Conservation (phyloP, 1,140 invertebrate species). For the Plodia interpunctella region DNA sequence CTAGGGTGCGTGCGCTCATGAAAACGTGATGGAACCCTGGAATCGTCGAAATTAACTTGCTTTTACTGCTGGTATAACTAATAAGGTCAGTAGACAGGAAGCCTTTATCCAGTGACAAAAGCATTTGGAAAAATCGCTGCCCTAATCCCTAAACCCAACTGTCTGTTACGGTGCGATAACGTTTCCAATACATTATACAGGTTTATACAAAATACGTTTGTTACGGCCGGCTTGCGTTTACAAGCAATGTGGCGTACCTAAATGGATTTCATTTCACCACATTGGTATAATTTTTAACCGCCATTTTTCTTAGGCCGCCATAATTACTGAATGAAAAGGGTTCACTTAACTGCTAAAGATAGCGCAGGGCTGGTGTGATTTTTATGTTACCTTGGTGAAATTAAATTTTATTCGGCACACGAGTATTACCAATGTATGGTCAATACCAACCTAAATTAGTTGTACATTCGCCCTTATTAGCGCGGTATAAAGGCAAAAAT, state of each 20-base stretch:
- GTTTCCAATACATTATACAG: conserved; percentile 1
- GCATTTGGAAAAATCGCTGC: not conserved
- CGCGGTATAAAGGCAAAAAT: too few relatives aligned
- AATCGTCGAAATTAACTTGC: not conserved
- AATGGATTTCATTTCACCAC: not conserved
- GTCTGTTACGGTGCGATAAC: not conserved
- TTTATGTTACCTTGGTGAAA: too few relatives aligned
- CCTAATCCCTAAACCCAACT: not conserved
- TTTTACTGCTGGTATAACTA: not conserved
- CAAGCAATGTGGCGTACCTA: not conserved
- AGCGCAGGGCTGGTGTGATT: not conserved
- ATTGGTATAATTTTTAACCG: not conserved
- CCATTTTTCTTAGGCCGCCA: not conserved
- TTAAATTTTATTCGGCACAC: too few relatives aligned
- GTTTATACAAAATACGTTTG: not conserved
- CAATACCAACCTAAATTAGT: too few relatives aligned
- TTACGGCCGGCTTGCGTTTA: not conserved
- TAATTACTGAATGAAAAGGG: not conserved
- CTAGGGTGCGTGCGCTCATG: not conserved
- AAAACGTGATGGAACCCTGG: not conserved
- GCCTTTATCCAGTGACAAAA: not conserved
- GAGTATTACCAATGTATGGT: too few relatives aligned
- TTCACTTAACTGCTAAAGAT: not conserved
- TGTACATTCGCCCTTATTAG: too few relatives aligned
- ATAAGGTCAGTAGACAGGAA: not conserved